These are phyloP conservation scores for Lateolabrax maculatus DNA, from an alignment of 2,797 vertebrate species.

Conservation along the genomic window DNA sequence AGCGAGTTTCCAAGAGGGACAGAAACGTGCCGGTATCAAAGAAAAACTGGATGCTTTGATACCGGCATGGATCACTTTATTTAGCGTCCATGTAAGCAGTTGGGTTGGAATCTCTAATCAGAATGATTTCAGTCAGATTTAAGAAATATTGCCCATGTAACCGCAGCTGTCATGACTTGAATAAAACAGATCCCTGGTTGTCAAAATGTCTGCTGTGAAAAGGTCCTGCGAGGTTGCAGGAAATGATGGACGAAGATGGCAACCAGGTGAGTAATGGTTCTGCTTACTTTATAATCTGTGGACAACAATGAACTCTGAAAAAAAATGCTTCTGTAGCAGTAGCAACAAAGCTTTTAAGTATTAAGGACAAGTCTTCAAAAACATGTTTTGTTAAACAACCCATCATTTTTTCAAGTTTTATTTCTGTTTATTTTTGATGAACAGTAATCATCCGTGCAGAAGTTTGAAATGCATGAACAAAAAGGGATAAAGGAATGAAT, in stretches of 20 bases:
- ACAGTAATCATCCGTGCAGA: neutral
- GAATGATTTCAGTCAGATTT: no score
- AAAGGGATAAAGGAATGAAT: conserved; percentile 4
- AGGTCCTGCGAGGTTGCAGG: neutral
- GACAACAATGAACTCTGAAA: neutral
- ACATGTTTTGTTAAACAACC: neutral
- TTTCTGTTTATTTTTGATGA: conserved; percentile 6
- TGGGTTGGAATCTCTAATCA: no score
- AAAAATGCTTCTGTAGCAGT: neutral
- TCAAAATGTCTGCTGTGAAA: conserved; percentile 3
- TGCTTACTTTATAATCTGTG: neutral
- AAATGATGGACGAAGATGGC: neutral
- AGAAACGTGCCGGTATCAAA: no score
- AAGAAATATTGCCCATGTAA: no score
- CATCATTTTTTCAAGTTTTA: neutral
- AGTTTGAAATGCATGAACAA: conserved; percentile 12
- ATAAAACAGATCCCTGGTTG: neutral
- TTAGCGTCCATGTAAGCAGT: no score
- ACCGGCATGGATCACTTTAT: no score
- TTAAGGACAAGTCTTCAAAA: neutral
- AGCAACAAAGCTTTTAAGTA: neutral
- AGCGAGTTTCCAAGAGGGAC: no score
- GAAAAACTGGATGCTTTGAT: no score
- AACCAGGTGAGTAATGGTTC: neutral
- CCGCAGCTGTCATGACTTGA: neutral